Conservation (phyloP, 2,888 invertebrate genomes). For the Heteromyza rotundicornis region DNA sequence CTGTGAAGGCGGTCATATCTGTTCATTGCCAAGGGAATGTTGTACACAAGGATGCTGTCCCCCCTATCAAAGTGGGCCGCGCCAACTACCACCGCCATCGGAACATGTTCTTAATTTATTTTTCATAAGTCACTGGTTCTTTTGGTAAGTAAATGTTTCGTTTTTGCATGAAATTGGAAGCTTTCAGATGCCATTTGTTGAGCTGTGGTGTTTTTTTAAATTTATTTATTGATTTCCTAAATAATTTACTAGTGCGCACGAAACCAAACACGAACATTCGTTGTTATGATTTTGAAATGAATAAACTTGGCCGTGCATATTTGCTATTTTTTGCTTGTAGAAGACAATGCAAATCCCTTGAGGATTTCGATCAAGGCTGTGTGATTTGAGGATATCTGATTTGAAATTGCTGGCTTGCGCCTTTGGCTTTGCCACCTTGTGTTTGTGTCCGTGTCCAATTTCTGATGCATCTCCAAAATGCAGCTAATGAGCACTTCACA, state of each 20-base stretch:
- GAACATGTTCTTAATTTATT: conserved; percentile 69
- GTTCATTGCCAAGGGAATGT: conserved; percentile 78
- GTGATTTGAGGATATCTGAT: not conserved
- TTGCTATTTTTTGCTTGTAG: not conserved
- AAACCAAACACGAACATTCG: too few species aligned
- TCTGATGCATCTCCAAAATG: not conserved
- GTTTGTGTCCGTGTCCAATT: not conserved
- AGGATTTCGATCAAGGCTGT: conserved; percentile 15
- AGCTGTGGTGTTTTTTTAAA: not conserved
- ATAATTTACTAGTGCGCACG: too few species aligned
- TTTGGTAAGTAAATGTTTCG: conserved; percentile 64
- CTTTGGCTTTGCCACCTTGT: too few species aligned
- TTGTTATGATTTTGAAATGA: not conserved
- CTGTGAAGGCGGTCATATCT: conserved; percentile 72
- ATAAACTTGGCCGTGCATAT: not conserved
- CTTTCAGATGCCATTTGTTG: not conserved
- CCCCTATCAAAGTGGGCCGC: conserved; percentile 61
- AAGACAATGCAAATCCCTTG: conserved; percentile 11
- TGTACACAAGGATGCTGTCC: conserved; percentile 74
- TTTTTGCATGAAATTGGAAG: not conserved
- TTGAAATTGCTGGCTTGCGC: too few species aligned
- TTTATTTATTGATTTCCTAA: not conserved
- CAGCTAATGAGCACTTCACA: not conserved
- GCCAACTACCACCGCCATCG: conserved; percentile 65
- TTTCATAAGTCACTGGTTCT: conserved; percentile 74